Evolutionary conservation across 2,113 vertebrate genomes (phyloP).

Genomic region (Arizona elegans): DNA sequence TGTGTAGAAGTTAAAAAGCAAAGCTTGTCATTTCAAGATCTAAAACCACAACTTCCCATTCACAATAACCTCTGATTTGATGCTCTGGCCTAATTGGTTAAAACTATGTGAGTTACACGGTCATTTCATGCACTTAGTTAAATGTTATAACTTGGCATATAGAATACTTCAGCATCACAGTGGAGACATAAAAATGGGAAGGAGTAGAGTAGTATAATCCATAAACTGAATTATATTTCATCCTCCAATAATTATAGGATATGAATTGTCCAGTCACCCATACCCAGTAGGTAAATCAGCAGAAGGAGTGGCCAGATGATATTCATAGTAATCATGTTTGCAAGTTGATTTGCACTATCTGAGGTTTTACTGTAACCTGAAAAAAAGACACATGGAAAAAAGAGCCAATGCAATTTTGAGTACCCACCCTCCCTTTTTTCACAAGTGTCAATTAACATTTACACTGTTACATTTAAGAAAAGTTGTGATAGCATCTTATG

Average conservation of each 20-base stretch:
- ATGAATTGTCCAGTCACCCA: neutral
- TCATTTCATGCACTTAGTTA: neutral
- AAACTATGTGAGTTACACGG: neutral
- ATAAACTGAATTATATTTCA: neutral
- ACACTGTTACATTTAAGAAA: neutral
- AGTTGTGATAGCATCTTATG: neutral
- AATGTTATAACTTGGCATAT: neutral
- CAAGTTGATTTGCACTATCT: neutral
- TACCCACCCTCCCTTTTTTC: neutral
- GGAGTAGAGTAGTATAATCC: neutral
- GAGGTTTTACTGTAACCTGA: neutral
- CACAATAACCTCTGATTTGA: neutral
- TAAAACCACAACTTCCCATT: neutral
- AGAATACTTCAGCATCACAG: neutral
- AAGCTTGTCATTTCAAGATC: neutral
- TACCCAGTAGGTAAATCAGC: neutral
- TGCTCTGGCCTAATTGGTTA: neutral
- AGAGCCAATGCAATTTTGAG: neutral
- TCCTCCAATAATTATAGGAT: neutral
- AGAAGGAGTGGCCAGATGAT: neutral
- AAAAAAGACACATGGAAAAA: neutral
- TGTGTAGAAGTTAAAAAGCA: neutral
- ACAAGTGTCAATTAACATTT: neutral
- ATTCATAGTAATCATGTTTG: neutral
- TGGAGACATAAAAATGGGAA: neutral